Base-by-base conservation (phyloP, 2,113 vertebrate genomes). In the Rhegmatorhina hoffmannsi region DNA sequence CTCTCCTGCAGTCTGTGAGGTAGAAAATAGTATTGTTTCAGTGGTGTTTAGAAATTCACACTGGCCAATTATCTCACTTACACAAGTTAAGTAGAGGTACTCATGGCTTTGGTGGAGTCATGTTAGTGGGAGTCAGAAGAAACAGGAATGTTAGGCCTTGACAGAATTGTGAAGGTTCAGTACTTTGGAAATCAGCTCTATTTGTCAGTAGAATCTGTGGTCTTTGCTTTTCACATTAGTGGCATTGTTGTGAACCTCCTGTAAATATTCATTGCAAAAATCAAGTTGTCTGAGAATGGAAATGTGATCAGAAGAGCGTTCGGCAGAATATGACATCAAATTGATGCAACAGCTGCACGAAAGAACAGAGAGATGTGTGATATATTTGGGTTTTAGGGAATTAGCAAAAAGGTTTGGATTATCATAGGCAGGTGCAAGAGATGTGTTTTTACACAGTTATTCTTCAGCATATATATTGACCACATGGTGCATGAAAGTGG, bases 361-460 rank as follows among this genome's bases (percentile, higher is more conserved):
- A 85, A 75, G 84, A 88, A 84, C 86, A 80, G 81, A 76, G 76
- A 69, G 68, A 84, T 81, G 58, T 96, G 90, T 96, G 96, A 96
- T 92, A 83, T 95, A 47, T 84, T 97, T 95, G 92, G 86, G 91
- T 96, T 91, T 86, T 38, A 59, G 84, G 84, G 96, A 97, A 97
- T 97, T 97, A 97, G 86, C 87, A 88, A 90, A 80, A 93, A 86
- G 91, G 53, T 89, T 97, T 96, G 95, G 92, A 96, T 97, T 94
- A 93, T 96, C 76, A 87, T 89, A 78, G 88, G 95, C 96, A 97
- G 95, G 95, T 96, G 96, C 92, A 94, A 87, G 92, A 95, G 93
- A 97, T 96, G 92, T 75, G 84, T 83, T 92, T 96, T 95, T 94
- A 56, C 73, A 82, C 87, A 83, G 94, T 73, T 77, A 80, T 87